phyloP scores from a whole-genome alignment of 2,113 vertebrate genomes.

The Psophia crepitans region DNA sequence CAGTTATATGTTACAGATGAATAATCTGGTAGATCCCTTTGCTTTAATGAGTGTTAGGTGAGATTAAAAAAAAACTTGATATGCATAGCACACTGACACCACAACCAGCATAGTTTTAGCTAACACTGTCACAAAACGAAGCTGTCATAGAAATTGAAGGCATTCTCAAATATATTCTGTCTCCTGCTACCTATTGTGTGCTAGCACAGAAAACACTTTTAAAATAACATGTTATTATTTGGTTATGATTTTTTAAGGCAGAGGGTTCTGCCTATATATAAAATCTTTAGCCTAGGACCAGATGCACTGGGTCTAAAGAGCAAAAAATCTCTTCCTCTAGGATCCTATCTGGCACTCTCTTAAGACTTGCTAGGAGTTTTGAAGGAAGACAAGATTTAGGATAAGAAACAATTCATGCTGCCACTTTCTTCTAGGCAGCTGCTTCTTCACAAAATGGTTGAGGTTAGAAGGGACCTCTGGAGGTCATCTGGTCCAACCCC shows the following conservation, averaged over 20 bases:
- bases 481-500: background rate
- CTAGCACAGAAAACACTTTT: background rate
- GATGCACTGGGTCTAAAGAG: background rate
- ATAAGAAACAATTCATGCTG: background rate
- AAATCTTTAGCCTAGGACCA: background rate
- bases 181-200: background rate
- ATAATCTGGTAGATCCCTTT: background rate
- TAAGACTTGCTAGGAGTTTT: background rate
- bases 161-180: background rate
- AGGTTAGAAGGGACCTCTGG: background rate
- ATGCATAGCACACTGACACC: background rate
- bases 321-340: background rate
- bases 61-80: background rate
- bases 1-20: background rate
- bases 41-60: background rate
- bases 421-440: background rate
- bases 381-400: background rate
- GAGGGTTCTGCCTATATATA: background rate
- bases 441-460: background rate
- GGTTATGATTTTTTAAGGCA: background rate
- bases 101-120: background rate
- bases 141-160: background rate
- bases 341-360: background rate
- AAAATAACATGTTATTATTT: background rate
- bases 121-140: background rate